phyloP scores from a whole-genome alignment of 1,140 invertebrate species.

The Carcinoscorpius rotundicauda region DNA sequence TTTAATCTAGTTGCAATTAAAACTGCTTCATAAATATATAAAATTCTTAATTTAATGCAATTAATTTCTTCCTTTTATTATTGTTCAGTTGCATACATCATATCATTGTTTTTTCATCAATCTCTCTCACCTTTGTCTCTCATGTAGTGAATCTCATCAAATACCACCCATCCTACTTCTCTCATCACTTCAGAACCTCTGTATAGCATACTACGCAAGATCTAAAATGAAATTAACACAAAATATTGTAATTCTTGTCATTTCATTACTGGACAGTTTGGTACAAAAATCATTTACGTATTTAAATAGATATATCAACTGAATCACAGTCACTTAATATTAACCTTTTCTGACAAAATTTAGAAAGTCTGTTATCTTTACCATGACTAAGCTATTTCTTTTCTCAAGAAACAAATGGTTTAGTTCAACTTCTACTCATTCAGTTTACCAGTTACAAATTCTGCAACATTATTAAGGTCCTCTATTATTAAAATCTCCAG shows the following conservation, averaged over 20 bases:
- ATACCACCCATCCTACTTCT: slow-evolving; percentile 99
- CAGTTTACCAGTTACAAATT: too few species aligned
- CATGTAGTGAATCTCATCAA: slow-evolving; percentile 99
- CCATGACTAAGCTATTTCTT: too few species aligned
- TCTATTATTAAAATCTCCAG: too few species aligned
- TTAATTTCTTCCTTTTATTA: too few species aligned
- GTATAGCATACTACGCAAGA: slow-evolving; percentile 97
- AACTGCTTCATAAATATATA: not conserved
- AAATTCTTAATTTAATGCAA: too few species aligned
- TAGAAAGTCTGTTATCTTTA: too few species aligned
- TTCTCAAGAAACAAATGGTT: too few species aligned
- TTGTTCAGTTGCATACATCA: not conserved
- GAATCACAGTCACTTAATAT: slow-evolving; percentile 5
- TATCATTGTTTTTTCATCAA: not conserved
- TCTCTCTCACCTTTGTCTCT: slow-evolving; percentile 60
- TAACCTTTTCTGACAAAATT: not conserved
- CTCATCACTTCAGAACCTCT: slow-evolving; percentile 94
- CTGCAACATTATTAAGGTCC: too few species aligned
- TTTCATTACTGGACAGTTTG: too few species aligned
- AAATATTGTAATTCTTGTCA: not conserved
- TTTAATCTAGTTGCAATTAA: not conserved
- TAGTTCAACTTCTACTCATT: too few species aligned
- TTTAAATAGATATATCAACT: not conserved
- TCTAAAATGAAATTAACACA: slow-evolving; percentile 40
- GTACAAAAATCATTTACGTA: too few species aligned